phyloP scores from a whole-genome alignment of 2,113 vertebrate genomes.

The Bos javanicus region DNA sequence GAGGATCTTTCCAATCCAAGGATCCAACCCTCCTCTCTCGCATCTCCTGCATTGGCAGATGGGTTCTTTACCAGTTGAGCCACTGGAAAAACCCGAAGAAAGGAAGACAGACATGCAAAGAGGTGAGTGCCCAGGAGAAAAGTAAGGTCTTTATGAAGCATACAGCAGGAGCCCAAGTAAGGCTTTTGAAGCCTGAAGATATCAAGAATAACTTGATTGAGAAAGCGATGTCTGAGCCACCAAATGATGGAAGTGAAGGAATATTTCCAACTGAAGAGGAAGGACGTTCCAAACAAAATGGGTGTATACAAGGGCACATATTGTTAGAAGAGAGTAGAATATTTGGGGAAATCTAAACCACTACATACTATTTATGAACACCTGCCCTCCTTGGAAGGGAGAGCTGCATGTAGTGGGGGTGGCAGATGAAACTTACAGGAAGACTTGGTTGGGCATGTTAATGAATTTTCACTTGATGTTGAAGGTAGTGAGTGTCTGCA shows the following conservation, averaged over 20 bases:
- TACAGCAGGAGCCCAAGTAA: accelerated
- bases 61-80: not conserved
- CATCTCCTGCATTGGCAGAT: not conserved
- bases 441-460: not conserved
- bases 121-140: not conserved
- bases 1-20: not conserved
- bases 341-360: not conserved
- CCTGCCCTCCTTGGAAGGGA: not conserved
- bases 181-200: not conserved
- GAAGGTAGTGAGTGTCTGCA: too few relatives aligned
- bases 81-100: not conserved
- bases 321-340: not conserved
- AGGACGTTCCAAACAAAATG: not conserved
- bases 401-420: accelerated
- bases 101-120: not conserved
- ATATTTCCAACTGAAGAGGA: not conserved
- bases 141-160: not conserved
- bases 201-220: not conserved
- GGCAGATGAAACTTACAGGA: not conserved
- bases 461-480: not conserved
- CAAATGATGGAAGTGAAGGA: not conserved
- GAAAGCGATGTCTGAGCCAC: not conserved
- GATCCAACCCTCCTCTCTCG: not conserved
- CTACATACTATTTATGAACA: not conserved
- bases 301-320: not conserved